phyloP scores from a whole-genome alignment of 2,113 vertebrate genomes.

The Erythrocercus mccallii region DNA sequence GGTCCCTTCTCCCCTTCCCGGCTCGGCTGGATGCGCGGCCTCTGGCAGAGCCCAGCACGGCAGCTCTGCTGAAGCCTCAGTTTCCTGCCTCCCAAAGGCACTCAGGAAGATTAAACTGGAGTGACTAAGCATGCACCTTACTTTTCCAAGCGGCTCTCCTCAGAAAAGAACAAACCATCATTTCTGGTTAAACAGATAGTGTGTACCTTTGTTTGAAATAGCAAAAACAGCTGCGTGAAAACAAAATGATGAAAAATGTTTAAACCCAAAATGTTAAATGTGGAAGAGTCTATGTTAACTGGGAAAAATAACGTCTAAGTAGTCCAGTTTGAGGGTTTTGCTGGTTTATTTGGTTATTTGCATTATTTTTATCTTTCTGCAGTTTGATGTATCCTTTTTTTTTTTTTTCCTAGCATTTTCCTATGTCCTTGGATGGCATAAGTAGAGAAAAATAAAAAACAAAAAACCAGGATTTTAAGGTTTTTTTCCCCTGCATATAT shows the following conservation, averaged over 20 bases:
- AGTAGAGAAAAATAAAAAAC: not conserved
- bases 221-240: not conserved
- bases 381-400: not conserved
- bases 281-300: not conserved
- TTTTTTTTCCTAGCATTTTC: not conserved
- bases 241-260: not conserved
- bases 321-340: not conserved
- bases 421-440: not conserved
- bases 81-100: constrained; percentile 15
- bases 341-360: not conserved
- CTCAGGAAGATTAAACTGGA: constrained; percentile 35
- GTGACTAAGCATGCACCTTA: constrained; percentile 30
- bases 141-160: not conserved
- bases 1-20: not conserved
- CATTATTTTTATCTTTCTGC: not conserved
- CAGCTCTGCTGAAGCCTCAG: not conserved
- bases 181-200: not conserved
- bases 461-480: not conserved
- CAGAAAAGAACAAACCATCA: not conserved
- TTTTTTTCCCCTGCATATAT: not conserved
- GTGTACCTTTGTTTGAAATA: not conserved
- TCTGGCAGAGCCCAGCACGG: not conserved
- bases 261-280: not conserved
- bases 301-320: not conserved
- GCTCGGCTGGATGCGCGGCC: not conserved